Evolutionary conservation across 2,888 invertebrate genomes (phyloP).

Genomic region (Diarsia dahlii): DNA sequence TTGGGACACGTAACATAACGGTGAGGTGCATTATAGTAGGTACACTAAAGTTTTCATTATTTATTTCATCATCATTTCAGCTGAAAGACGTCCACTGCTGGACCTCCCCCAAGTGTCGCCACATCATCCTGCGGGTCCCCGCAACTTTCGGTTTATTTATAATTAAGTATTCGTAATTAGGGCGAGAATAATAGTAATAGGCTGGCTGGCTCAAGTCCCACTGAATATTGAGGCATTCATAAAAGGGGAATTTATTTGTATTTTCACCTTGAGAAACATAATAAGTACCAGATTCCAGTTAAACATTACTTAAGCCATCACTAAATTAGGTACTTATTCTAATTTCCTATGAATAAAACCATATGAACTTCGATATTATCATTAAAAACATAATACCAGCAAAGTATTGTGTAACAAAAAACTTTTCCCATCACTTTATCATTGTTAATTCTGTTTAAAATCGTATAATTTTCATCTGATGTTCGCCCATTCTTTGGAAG

Average conservation of each 20-base stretch:
- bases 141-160: not conserved
- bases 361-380: constrained; percentile 8
- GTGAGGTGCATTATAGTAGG: not conserved
- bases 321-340: not conserved
- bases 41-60: not conserved
- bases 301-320: no score
- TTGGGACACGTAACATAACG: not conserved
- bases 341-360: constrained; percentile 2
- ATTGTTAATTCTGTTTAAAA: constrained; percentile 50
- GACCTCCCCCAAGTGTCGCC: no score
- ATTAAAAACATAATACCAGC: not conserved
- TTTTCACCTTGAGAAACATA: not conserved
- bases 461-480: constrained; percentile 46
- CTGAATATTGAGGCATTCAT: not conserved
- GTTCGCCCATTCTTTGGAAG: constrained; percentile 36
- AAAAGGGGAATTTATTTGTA: not conserved
- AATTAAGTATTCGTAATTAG: not conserved
- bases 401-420: constrained; percentile 31
- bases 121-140: no score
- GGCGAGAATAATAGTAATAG: not conserved
- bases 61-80: not conserved
- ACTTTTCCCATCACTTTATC: constrained; percentile 31
- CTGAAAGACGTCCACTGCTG: no score
- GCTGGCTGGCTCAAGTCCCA: not conserved
- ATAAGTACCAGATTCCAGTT: no score